These are phyloP conservation scores for Perizoma affinitatum DNA, from an alignment of 2,888 invertebrate species.

Conservation along the genomic window DNA sequence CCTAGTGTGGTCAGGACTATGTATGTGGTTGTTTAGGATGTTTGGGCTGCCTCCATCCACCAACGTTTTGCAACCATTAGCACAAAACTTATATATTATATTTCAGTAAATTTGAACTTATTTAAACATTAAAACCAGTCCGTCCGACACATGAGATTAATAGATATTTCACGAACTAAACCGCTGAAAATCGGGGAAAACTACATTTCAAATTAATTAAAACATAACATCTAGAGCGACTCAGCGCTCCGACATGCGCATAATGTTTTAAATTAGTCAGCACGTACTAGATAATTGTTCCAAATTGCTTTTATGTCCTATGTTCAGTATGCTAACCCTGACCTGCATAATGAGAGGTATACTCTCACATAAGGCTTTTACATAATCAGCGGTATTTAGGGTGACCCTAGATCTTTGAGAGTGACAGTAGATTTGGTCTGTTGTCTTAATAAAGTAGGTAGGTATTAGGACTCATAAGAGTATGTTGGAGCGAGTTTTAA, in stretches of 20 bases:
- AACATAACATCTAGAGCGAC: constrained; percentile 21
- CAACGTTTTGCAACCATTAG: too few species aligned
- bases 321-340: constrained; percentile 15
- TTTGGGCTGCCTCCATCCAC: too few species aligned
- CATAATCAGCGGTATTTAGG: too few species aligned
- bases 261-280: constrained; percentile 25
- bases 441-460: too few species aligned
- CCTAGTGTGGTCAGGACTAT: too few species aligned
- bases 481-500: too few species aligned
- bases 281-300: constrained; percentile 20
- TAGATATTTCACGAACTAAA: constrained; percentile 11
- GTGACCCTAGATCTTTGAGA: too few species aligned
- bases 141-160: neutral
- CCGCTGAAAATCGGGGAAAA: constrained; percentile 15
- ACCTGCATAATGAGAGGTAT: constrained; percentile 23
- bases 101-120: neutral
- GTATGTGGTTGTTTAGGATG: too few species aligned
- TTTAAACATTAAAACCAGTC: neutral
- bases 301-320: constrained; percentile 22
- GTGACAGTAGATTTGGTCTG: too few species aligned
- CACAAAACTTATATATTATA: too few species aligned
- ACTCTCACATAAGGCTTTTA: too few species aligned
- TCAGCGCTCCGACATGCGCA: constrained; percentile 3
- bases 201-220: constrained; percentile 20
- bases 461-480: too few species aligned